Evolutionary conservation across 2,113 vertebrate genomes (phyloP), one percentile per base, ranked within the genome.

Genomic region (Myocastor coypus): DNA sequence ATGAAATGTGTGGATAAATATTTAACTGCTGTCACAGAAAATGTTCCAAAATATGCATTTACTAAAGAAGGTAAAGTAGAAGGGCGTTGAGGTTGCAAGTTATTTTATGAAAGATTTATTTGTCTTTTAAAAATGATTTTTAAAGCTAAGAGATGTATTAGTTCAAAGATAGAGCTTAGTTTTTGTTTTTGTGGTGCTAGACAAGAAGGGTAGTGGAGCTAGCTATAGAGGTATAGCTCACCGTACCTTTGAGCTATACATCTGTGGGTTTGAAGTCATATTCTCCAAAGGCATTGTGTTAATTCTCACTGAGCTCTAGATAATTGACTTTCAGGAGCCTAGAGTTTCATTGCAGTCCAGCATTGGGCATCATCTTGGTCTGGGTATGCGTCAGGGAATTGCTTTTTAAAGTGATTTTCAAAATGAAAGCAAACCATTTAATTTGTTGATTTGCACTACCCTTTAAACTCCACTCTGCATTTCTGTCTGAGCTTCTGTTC

Each of bases 321-420:
- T 61, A 4, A 6, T 24, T 71, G 42, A 11, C 77, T 91, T 87
- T 93, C 61, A 92, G 81, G 71, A 95, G 28, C 71, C 69, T 71
- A 19, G 37, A 63, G 84, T 50, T 95, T 92, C 28, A 8, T 55
- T 85, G 81, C 61, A 37, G 5, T 68, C 61, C 66, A 30, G 6
- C 68, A 32, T 50, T 42, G 42, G 22, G 34, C 50, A 89, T 77
- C 46, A 20, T 83, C 81, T 73, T 96, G 55, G 28, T 92, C 64
- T 55, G n/a, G 69, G 57, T 32, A n/a, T 78, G 46, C 68, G 57
- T 80, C 80, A 63, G 80, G 80, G 64, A 92, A 86, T 46, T 96
- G 64, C 28, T 93, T 93, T 96, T 84, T 69, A 68, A 92, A 89
- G 52, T 82, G 93, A 96, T 92, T 96, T 97, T 96, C 87, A 90